Conservation (phyloP, 2,113 vertebrate species). For the Ameiurus melas region DNA sequence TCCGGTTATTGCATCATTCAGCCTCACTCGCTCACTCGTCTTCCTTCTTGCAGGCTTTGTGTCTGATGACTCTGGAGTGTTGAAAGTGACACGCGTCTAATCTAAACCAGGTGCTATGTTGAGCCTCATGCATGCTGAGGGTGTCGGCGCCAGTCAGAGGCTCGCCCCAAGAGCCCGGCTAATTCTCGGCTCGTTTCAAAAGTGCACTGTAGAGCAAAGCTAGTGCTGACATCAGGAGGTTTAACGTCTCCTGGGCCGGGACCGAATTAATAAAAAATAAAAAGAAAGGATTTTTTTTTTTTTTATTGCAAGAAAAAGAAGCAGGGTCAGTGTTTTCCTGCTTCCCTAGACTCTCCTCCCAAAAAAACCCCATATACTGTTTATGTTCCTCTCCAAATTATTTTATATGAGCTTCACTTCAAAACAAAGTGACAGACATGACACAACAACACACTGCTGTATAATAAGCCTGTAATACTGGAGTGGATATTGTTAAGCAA, state of each 20-base stretch:
- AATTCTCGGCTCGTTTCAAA: constrained; percentile 40
- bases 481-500: not conserved
- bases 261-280: not conserved
- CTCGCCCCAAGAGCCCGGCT: constrained; percentile 37
- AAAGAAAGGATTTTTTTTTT: not conserved
- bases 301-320: not conserved
- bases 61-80: constrained; percentile 60
- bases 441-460: not conserved
- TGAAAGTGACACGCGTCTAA: constrained; percentile 62
- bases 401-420: not conserved
- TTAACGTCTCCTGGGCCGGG: not conserved
- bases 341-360: not conserved
- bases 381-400: not conserved
- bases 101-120: constrained; percentile 61
- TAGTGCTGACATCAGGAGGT: constrained; percentile 19
- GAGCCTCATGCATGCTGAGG: constrained; percentile 49
- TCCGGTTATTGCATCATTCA: constrained; percentile 42
- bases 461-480: constrained; percentile 38
- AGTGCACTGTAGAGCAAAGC: constrained; percentile 16
- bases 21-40: not conserved
- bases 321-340: not conserved
- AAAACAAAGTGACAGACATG: not conserved
- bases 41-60: constrained; percentile 49
- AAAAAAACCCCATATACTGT: not conserved
- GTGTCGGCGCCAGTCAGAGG: constrained; percentile 43